Conservation (phyloP, 2,797 vertebrate species). For the Hoplostethus atlanticus region DNA sequence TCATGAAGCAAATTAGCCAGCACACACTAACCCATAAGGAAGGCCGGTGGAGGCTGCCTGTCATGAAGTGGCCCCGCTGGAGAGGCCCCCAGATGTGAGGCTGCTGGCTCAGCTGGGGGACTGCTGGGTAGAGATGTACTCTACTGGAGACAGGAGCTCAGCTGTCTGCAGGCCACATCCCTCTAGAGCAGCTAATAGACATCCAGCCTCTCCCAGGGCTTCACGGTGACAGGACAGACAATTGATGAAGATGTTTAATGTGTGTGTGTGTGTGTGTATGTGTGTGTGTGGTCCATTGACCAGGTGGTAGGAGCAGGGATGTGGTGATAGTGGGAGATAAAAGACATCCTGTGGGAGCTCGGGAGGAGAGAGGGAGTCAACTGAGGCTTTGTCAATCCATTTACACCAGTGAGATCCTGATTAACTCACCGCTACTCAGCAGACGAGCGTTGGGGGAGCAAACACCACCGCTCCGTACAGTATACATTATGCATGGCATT, state of each 20-base stretch:
- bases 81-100: background rate
- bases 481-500: slow-evolving; percentile 15
- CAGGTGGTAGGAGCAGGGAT: background rate
- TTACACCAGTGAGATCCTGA: slow-evolving; percentile 17
- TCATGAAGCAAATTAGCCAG: background rate
- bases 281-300: slow-evolving; percentile 5
- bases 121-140: no score
- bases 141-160: no score
- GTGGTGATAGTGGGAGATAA: slow-evolving; percentile 1
- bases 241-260: slow-evolving; percentile 2
- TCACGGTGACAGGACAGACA: background rate
- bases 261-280: slow-evolving; percentile 6
- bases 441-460: no score
- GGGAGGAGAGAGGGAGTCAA: background rate
- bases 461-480: background rate
- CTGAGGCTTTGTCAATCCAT: slow-evolving; percentile 11
- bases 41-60: background rate
- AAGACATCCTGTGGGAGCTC: background rate
- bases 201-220: background rate
- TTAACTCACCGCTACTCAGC: slow-evolving; percentile 1
- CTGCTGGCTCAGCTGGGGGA: background rate
- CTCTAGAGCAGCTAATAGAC: background rate
- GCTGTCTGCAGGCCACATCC: background rate
- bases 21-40: background rate
- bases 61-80: background rate